Evolutionary conservation across 2,113 vertebrate genomes (phyloP).

Genomic region (Bubo bubo): DNA sequence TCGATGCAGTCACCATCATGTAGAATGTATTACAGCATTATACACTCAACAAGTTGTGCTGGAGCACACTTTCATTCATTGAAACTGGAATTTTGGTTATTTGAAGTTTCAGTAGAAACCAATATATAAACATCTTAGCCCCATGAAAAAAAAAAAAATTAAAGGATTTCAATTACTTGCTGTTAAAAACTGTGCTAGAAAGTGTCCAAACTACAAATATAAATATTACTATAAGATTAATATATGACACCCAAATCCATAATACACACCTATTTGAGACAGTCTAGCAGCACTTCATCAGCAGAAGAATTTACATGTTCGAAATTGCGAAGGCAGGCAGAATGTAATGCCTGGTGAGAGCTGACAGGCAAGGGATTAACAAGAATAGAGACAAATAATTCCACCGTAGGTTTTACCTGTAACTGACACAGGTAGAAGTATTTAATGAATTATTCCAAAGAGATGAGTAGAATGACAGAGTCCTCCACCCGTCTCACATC

Average conservation of each 20-base stretch:
- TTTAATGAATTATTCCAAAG: constrained; percentile 40
- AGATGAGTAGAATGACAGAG: background rate
- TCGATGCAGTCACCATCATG: background rate
- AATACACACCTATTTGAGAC: background rate
- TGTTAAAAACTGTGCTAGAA: background rate
- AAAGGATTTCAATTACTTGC: background rate
- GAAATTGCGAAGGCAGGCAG: background rate
- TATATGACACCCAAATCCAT: constrained; percentile 12
- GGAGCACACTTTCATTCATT: background rate
- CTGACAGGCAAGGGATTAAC: constrained; percentile 64
- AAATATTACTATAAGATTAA: background rate
- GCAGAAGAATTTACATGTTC: constrained; percentile 34
- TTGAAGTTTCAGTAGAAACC: background rate
- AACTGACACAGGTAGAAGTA: constrained; percentile 48
- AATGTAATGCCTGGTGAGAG: constrained; percentile 51
- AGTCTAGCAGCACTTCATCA: constrained; percentile 14
- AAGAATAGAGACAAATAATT: constrained; percentile 41
- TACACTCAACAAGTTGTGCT: background rate
- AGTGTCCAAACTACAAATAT: constrained; percentile 11
- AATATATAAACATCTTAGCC: background rate
- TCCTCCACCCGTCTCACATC: background rate
- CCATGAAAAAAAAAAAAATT: too few relatives aligned
- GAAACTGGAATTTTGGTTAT: background rate
- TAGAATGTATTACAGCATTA: background rate
- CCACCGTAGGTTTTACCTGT: background rate